phyloP scores from a whole-genome alignment of 2,113 vertebrate genomes.

The Ciconia maguari region DNA sequence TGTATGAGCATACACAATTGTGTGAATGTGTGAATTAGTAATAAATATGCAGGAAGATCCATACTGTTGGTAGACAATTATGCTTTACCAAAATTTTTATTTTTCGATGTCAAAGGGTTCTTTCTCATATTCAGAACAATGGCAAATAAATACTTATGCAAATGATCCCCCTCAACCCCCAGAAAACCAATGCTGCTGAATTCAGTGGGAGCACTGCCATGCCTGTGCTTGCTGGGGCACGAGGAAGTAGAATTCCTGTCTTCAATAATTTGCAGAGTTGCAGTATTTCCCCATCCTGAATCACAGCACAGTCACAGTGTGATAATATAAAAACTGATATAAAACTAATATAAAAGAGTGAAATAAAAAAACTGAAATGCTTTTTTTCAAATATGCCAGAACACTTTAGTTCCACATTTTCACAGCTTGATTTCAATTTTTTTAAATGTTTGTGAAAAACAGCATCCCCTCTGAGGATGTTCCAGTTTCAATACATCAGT shows the following conservation, averaged over 20 bases:
- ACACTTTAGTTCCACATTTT: neutral
- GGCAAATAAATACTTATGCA: neutral
- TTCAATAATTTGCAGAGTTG: neutral
- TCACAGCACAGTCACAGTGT: neutral
- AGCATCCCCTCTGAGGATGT: neutral
- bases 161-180: rapidly evolving
- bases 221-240: neutral
- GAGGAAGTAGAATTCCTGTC: neutral
- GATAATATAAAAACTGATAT: too few species aligned
- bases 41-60: neutral
- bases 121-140: neutral
- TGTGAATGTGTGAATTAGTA: neutral
- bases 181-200: neutral
- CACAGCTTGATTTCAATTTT: neutral
- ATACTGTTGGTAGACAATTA: neutral
- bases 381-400: neutral
- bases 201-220: neutral
- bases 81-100: neutral
- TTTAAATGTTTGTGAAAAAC: neutral
- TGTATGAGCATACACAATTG: neutral
- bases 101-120: neutral
- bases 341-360: neutral
- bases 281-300: neutral
- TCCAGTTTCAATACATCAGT: neutral
- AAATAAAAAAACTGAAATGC: neutral